Conservation (phyloP, 1,140 invertebrate species). For the Procambarus clarkii region DNA sequence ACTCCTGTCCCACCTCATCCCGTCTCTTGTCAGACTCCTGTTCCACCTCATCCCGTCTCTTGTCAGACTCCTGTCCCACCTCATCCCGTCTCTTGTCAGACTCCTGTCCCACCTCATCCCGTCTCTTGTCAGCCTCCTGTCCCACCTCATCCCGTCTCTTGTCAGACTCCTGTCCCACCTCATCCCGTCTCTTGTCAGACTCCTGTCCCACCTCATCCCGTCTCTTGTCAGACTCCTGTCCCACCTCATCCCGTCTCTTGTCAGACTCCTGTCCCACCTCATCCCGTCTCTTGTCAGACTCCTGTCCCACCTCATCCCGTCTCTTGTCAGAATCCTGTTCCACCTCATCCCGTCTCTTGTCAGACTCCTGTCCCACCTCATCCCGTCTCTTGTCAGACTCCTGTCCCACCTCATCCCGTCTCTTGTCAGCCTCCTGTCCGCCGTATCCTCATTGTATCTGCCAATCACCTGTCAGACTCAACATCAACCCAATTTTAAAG, state of each 20-base stretch:
- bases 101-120: too few species aligned
- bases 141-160: too few species aligned
- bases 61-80: neutral
- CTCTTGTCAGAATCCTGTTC: neutral
- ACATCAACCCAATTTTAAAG: too few species aligned
- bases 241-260: too few species aligned
- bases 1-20: too few species aligned
- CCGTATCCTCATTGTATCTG: too few species aligned
- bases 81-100: neutral
- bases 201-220: too few species aligned
- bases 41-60: too few species aligned
- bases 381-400: neutral
- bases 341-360: too few species aligned
- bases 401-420: neutral
- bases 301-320: too few species aligned
- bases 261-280: neutral
- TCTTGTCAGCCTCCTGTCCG: neutral
- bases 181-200: neutral
- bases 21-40: neutral
- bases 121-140: neutral
- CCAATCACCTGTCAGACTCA: too few species aligned
- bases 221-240: neutral
- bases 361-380: neutral
- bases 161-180: neutral
- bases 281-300: neutral